Evolutionary conservation across 2,113 vertebrate species (phyloP).

Genomic region (Terrapene triunguis): DNA sequence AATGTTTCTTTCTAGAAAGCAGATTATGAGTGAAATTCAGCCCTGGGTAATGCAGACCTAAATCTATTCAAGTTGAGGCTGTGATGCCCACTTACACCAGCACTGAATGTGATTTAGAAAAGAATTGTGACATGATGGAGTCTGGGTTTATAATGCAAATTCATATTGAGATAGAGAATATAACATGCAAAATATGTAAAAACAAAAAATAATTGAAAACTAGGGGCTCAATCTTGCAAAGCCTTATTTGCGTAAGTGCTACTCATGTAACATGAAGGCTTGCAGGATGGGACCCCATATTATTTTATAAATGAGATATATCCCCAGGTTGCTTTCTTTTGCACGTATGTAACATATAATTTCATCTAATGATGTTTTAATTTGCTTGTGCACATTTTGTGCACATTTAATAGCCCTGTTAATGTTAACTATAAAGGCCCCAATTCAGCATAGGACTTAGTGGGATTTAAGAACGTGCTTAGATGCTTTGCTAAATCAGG

Average conservation of each 20-base stretch:
- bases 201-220: background rate
- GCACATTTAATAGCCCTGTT: background rate
- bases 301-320: background rate
- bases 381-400: background rate
- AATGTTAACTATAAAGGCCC: background rate
- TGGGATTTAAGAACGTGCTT: background rate
- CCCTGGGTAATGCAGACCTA: background rate
- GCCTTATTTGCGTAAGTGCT: background rate
- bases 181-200: background rate
- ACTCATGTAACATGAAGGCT: background rate
- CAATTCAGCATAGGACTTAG: background rate
- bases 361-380: background rate
- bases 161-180: background rate
- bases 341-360: background rate
- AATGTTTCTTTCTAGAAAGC: background rate
- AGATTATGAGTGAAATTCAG: background rate
- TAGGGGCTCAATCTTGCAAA: background rate
- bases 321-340: background rate
- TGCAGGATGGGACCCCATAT: background rate
- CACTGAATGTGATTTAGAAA: background rate
- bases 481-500: background rate
- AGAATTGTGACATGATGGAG: background rate
- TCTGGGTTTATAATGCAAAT: background rate
- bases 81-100: background rate
- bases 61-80: background rate